phyloP scores from a whole-genome alignment of 2,797 vertebrate genomes.

The Acanthurus lineatus region DNA sequence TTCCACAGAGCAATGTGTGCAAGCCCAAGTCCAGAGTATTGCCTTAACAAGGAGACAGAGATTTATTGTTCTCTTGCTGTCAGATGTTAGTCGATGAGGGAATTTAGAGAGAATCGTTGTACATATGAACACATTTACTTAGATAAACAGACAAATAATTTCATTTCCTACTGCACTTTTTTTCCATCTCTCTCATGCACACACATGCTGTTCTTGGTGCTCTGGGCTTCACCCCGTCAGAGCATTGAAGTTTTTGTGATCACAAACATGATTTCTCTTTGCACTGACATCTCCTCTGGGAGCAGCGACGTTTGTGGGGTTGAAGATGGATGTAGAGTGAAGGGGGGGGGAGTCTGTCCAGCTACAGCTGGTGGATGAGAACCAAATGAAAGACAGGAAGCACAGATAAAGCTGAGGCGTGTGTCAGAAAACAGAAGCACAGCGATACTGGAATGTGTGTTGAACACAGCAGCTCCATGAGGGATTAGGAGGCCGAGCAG shows the following conservation, averaged over 20 bases:
- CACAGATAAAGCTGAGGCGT: constrained; percentile 57
- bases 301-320: constrained; percentile 44
- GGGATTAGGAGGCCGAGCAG: constrained; percentile 63
- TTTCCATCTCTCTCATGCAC: constrained; percentile 13
- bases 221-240: constrained; percentile 46
- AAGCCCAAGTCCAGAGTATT: constrained; percentile 55
- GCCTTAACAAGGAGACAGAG: constrained; percentile 61
- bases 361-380: constrained; percentile 50
- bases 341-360: constrained; percentile 16
- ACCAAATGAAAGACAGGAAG: constrained; percentile 70
- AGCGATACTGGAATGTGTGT: constrained; percentile 60
- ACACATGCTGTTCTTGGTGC: constrained; percentile 7
- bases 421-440: constrained; percentile 68
- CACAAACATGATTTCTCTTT: constrained; percentile 63
- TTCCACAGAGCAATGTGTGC: constrained; percentile 60
- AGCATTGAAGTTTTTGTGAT: constrained; percentile 52
- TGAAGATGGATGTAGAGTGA: constrained; percentile 42
- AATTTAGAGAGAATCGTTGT: constrained; percentile 42
- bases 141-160: constrained; percentile 47
- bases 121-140: constrained; percentile 19
- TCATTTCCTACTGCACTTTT: constrained; percentile 1
- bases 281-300: constrained; percentile 60
- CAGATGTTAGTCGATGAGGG: constrained; percentile 38
- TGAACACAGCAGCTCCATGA: constrained; percentile 61
- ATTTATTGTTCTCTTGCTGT: constrained; percentile 60